Percentiles rank a stretch among this genome's conserved stretches.
These are phyloP conservation scores for Apoda limacodes DNA, from an alignment of 2,888 invertebrate genomes.

Conservation along the genomic window DNA sequence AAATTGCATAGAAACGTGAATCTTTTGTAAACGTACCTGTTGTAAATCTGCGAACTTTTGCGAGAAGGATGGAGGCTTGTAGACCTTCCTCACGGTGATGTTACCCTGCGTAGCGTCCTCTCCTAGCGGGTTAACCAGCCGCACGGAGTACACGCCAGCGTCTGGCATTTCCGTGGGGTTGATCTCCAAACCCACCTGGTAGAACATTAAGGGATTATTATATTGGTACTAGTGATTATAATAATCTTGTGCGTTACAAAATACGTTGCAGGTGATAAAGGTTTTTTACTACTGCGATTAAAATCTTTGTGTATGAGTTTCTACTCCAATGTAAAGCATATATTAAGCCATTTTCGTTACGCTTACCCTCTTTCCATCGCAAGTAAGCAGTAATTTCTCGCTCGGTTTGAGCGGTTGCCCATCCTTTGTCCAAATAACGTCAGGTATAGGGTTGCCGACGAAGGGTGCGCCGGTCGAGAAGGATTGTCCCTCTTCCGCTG, in stretches of 20 bases:
- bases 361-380: conserved; percentile 83
- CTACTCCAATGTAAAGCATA: not conserved
- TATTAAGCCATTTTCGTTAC: not conserved
- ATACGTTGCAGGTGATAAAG: no score
- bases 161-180: conserved; percentile 77
- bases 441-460: conserved; percentile 86
- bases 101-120: conserved; percentile 77
- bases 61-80: conserved; percentile 82
- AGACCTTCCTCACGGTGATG: conserved; percentile 82
- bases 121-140: conserved; percentile 81
- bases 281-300: no score
- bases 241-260: no score
- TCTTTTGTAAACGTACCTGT: conserved; percentile 47
- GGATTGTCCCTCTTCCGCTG: conserved; percentile 87
- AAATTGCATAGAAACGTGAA: no score
- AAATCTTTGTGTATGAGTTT: not conserved
- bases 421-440: conserved; percentile 84
- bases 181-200: conserved; percentile 78
- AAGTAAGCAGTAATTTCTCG: conserved; percentile 78
- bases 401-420: conserved; percentile 74
- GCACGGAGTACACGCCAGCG: conserved; percentile 83
- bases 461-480: conserved; percentile 77
- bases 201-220: no score
- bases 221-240: no score
- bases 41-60: conserved; percentile 72